A percentile compares a stretch with the other conserved stretches of the same genome.
These are phyloP conservation scores for Cephus nigrinus DNA, from an alignment of 2,888 invertebrate species.

Conservation along the genomic window DNA sequence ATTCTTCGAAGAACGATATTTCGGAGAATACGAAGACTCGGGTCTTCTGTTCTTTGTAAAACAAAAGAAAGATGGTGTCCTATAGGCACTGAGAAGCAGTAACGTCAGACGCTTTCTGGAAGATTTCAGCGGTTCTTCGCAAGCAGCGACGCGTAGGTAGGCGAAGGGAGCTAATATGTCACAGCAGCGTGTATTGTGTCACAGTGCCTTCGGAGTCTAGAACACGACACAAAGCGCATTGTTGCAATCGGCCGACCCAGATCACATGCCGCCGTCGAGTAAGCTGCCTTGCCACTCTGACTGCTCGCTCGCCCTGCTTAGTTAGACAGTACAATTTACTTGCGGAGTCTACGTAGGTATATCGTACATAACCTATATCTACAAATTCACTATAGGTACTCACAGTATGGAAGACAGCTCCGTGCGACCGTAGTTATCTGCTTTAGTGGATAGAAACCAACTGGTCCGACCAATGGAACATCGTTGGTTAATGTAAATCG, in stretches of 20 bases:
- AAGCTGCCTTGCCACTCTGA: slow-evolving; percentile 1
- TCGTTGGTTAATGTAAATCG: too few species aligned
- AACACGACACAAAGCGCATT: slow-evolving; percentile 51
- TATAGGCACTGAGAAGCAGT: background rate
- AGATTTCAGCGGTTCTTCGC: background rate
- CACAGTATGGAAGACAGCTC: too few species aligned
- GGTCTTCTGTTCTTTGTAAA: too few species aligned
- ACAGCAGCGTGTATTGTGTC: slow-evolving; percentile 24
- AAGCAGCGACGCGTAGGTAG: slow-evolving; percentile 7
- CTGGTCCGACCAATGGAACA: too few species aligned
- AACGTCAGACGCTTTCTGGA: background rate
- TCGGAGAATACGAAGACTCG: too few species aligned
- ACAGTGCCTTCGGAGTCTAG: slow-evolving; percentile 18
- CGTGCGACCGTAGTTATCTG: too few species aligned
- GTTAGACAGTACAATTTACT: slow-evolving; percentile 1
- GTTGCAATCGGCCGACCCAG: slow-evolving; percentile 55
- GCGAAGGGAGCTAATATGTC: slow-evolving; percentile 21
- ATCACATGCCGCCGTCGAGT: slow-evolving; percentile 35
- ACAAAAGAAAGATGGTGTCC: too few species aligned
- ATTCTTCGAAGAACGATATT: too few species aligned
- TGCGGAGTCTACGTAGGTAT: background rate
- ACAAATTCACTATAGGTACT: too few species aligned
- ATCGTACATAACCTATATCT: too few species aligned
- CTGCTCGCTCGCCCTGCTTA: slow-evolving; percentile 4
- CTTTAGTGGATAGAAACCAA: too few species aligned